Base-by-base conservation (phyloP, 2,113 vertebrate species). In the Sylvilagus bachmani region DNA sequence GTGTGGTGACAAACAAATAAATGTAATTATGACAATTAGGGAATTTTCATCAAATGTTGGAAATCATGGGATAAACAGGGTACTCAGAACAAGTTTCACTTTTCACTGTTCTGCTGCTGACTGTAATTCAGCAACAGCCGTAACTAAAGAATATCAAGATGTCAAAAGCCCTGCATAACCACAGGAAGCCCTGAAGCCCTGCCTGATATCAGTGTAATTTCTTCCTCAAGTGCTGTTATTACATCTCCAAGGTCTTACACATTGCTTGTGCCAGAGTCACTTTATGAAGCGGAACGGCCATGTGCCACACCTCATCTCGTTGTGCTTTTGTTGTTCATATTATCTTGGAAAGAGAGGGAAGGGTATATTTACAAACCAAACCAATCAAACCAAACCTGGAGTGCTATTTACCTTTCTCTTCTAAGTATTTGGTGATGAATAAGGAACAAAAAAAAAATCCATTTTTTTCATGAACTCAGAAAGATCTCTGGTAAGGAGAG, bases 371-470 rank as follows among this genome's bases (percentile, higher is more conserved):
- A 66, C 22, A 31, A 27, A 44, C 44, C 44, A 82, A 82, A 67
- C 27, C 69, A 75, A 87, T 38, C 27, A 88, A 89, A 49, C 25
- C 51, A 61, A 44, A 44, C 44, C 21, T 70, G 27, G 14, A 80
- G 7, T 64, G 2, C n/a, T 80, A 85, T 75, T 95, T 83, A 61
- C 21, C 7, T 31, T 70, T 27, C 61, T 36, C 64, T 13, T 58
- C 44, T 83, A 44, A 1, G 4, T 2, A 73, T 69, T 24, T 5
- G 1, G 25, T 61, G 44, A 38, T 74, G 27, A 91, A 74, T n/a
- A 67, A 87, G 79, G 79, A 87, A 58, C 19, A 61, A 91, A 95
- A 92, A 90, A 55, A 74, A 44, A 44, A 44, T 44, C 44, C 44
- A 6, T 44, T 70, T 5, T 9, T 58, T 31, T 83, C 38, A 5